A percentile compares a stretch with the other conserved stretches of the same genome.
phyloP scores from a whole-genome alignment of 2,797 vertebrate species.

The Premnoplex brunnescens region DNA sequence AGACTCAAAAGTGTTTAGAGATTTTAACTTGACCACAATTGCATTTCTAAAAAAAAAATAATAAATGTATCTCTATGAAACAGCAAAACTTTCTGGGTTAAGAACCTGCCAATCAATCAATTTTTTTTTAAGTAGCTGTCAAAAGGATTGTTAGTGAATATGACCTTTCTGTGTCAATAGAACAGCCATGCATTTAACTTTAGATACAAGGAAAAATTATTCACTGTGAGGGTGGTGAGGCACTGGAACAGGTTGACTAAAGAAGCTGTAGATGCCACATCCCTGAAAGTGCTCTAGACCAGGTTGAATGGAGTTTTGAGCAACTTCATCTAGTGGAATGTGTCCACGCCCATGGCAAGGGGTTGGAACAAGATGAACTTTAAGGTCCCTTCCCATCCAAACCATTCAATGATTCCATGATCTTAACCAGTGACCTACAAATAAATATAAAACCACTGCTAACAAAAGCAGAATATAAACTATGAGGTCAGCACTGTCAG shows the following conservation, averaged over 20 bases:
- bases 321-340: neutral
- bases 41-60: neutral
- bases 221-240: neutral
- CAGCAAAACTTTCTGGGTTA: neutral
- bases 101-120: neutral
- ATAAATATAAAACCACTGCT: neutral
- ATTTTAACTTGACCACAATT: neutral
- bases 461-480: neutral
- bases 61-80: neutral
- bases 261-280: neutral
- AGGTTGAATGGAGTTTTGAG: neutral
- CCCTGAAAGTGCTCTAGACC: neutral
- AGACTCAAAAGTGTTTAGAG: neutral
- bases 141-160: neutral
- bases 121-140: neutral
- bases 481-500: neutral
- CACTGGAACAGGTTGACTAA: neutral
- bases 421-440: conserved; percentile 3
- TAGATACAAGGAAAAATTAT: neutral
- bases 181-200: neutral
- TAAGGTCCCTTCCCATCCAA: neutral
- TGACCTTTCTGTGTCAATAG: neutral
- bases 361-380: neutral
- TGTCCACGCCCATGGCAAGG: neutral
- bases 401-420: neutral